A percentile compares a stretch with the other conserved stretches of the same genome.
These are phyloP conservation scores for Neolamprologus cancellatus DNA, from an alignment of 2,113 vertebrate genomes.

Conservation along the genomic window DNA sequence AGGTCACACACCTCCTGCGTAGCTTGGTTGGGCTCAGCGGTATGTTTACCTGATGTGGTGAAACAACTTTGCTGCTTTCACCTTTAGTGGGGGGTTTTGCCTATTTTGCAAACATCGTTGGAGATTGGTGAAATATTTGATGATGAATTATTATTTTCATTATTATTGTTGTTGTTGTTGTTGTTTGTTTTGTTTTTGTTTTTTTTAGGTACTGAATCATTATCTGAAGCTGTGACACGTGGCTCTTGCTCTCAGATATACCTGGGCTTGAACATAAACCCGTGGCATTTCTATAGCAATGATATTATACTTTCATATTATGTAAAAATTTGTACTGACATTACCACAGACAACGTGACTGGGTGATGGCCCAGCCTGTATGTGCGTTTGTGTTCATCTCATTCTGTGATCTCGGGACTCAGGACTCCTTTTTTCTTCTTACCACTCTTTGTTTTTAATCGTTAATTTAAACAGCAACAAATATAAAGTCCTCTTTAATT, in stretches of 20 bases:
- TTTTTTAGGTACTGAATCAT: neutral
- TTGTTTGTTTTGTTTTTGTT: too few relatives aligned
- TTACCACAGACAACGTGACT: neutral
- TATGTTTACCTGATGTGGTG: neutral
- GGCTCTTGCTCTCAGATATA: neutral
- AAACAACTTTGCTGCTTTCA: neutral
- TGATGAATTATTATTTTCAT: neutral
- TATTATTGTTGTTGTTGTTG: accelerated
- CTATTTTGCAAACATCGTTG: neutral
- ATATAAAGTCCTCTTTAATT: too few relatives aligned
- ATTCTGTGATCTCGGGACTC: neutral
- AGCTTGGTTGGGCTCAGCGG: neutral
- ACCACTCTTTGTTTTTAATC: neutral
- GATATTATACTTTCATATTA: neutral
- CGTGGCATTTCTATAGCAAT: neutral
- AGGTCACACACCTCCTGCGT: neutral
- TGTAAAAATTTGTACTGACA: neutral
- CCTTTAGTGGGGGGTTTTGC: neutral
- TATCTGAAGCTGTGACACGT: neutral
- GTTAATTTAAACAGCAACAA: too few relatives aligned
- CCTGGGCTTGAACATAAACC: neutral
- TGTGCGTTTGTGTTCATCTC: neutral
- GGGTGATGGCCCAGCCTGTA: neutral
- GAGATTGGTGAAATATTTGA: neutral
- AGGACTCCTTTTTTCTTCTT: neutral